phyloP scores from a whole-genome alignment of 2,797 vertebrate species.

The Karalla daura region DNA sequence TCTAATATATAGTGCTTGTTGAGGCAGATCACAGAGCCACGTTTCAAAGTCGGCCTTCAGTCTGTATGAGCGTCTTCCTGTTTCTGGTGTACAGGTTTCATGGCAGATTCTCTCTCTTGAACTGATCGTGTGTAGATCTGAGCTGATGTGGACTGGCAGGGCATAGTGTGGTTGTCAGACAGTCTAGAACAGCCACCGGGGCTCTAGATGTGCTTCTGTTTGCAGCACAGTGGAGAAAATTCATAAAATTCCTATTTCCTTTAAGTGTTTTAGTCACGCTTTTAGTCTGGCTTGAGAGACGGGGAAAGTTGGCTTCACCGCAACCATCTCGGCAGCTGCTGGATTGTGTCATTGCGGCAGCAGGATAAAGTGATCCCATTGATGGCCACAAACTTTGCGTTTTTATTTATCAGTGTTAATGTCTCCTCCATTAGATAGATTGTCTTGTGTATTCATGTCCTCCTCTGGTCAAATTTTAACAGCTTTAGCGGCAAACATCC shows the following conservation, averaged over 20 bases:
- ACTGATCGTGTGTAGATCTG: constrained; percentile 14
- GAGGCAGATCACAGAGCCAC: not conserved
- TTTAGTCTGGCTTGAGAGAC: not conserved
- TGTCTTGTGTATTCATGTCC: not conserved
- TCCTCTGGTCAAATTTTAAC: not conserved
- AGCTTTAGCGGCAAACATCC: not conserved
- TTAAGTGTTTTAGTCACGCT: not conserved
- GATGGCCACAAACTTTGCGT: not conserved
- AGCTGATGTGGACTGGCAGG: not conserved
- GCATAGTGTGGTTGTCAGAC: constrained; percentile 19
- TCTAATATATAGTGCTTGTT: constrained; percentile 3
- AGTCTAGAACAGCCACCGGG: constrained; percentile 5
- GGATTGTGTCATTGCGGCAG: too few species aligned
- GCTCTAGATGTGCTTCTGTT: constrained; percentile 23
- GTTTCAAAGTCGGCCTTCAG: constrained; percentile 19
- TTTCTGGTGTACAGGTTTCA: constrained; percentile 24
- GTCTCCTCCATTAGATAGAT: too few species aligned
- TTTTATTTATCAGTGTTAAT: too few species aligned
- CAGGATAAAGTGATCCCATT: too few species aligned
- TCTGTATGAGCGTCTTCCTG: constrained; percentile 13
- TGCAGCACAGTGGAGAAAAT: too few species aligned
- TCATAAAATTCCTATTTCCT: not conserved
- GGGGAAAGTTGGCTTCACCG: too few species aligned
- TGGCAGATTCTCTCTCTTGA: not conserved
- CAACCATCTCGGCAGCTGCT: too few species aligned